phyloP scores from a whole-genome alignment of 2,797 vertebrate genomes.

The Lateolabrax maculatus region DNA sequence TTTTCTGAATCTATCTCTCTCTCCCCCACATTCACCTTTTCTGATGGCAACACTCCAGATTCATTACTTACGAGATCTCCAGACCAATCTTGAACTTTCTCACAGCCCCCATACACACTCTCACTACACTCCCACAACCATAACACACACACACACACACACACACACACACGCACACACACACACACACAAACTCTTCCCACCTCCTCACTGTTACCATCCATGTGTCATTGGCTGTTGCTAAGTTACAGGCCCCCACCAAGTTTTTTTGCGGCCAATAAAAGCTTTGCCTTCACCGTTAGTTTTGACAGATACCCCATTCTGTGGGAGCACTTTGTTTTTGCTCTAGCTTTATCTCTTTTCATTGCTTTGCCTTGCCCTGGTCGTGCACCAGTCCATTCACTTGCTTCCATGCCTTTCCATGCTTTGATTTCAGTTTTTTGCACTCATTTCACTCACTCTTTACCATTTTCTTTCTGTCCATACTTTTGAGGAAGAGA shows the following conservation, averaged over 20 bases:
- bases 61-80: conserved; percentile 76
- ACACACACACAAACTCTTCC: conserved; percentile 63
- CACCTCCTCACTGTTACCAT: conserved; percentile 79
- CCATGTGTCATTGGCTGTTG: conserved; percentile 80
- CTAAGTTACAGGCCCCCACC: conserved; percentile 81
- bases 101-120: conserved; percentile 71
- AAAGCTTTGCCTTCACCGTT: conserved; percentile 52
- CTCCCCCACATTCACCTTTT: conserved; percentile 50
- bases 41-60: conserved; percentile 68
- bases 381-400: conserved; percentile 10
- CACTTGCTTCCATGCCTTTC: conserved; percentile 3
- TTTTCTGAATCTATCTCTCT: conserved; percentile 23
- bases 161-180: conserved; percentile 32
- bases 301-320: conserved; percentile 63
- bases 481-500: neutral
- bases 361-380: neutral
- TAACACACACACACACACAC: conserved; percentile 47
- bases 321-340: conserved; percentile 64
- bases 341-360: conserved; percentile 48
- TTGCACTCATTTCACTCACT: neutral
- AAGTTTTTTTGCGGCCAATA: conserved; percentile 63
- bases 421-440: conserved; percentile 1
- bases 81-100: conserved; percentile 79
- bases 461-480: neutral
- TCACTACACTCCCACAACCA: conserved; percentile 74